These are phyloP conservation scores for Spilogale gracilis DNA, from an alignment of 2,113 vertebrate genomes.

Conservation along the genomic window DNA sequence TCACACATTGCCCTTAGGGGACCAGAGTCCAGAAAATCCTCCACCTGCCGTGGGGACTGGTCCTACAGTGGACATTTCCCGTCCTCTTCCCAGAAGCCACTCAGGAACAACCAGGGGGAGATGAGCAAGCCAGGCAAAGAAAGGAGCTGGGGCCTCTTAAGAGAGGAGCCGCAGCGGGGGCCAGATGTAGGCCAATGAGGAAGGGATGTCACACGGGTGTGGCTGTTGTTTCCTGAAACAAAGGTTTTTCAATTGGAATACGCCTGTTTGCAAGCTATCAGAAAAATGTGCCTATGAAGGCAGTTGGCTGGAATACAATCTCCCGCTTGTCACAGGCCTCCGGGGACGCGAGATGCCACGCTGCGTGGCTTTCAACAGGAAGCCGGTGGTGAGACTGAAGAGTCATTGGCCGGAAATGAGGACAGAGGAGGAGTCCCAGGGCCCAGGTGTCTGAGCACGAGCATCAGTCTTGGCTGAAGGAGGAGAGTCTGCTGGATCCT, in stretches of 20 bases:
- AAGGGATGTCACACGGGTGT: neutral
- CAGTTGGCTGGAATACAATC: neutral
- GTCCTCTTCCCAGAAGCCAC: neutral
- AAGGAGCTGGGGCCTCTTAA: neutral
- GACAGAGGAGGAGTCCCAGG: neutral
- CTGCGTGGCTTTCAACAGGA: neutral
- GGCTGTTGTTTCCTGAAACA: conserved; percentile 11
- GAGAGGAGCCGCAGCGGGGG: neutral
- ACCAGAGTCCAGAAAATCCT: neutral
- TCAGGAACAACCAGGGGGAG: rapidly evolving
- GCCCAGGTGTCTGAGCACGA: neutral
- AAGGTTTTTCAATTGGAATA: neutral
- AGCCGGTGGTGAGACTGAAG: neutral
- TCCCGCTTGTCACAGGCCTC: conserved; percentile 46
- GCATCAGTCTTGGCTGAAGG: neutral
- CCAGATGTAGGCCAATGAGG: neutral
- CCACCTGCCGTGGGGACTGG: neutral
- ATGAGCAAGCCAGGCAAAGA: neutral
- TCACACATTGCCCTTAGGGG: neutral
- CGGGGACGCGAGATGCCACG: neutral
- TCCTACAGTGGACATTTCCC: neutral
- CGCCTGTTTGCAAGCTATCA: neutral
- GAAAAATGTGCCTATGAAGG: neutral
- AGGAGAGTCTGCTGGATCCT: neutral
- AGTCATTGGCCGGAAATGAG: neutral